Conservation (phyloP, 1,140 invertebrate genomes). For the Sycophaga agraensis region DNA sequence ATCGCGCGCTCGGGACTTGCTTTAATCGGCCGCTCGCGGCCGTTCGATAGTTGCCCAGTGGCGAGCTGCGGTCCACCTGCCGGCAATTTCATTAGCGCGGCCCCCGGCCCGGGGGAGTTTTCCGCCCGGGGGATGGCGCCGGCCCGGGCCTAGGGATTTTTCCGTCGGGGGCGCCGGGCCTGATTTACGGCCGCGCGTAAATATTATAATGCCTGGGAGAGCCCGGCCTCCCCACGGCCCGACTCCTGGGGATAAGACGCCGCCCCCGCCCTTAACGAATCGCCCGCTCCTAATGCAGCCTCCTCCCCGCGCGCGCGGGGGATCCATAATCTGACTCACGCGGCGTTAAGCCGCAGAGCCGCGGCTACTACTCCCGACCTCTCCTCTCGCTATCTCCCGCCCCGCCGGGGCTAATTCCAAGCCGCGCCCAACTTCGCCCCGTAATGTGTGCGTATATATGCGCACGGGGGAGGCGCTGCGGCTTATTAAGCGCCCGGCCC, state of each 20-base stretch:
- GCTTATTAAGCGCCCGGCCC: constrained; percentile 9
- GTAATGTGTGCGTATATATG: no score
- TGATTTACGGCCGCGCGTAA: constrained; percentile 28
- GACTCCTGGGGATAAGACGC: no score
- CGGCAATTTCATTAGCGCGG: constrained; percentile 11
- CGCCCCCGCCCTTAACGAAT: no score
- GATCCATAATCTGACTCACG: constrained; percentile 16
- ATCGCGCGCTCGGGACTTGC: constrained; percentile 1
- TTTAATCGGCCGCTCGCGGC: background rate
- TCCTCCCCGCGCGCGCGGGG: background rate
- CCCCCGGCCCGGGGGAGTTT: constrained; percentile 5
- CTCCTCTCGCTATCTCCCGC: no score
- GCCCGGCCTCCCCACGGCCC: no score
- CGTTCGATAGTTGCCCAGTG: no score
- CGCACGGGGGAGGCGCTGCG: background rate
- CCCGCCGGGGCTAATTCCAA: no score
- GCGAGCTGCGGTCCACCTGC: no score
- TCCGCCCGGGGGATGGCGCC: no score
- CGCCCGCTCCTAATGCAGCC: background rate
- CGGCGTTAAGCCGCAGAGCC: constrained; percentile 11
- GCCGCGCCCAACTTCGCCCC: no score
- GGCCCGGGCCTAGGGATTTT: no score
- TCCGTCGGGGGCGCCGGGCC: background rate
- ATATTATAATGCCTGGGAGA: constrained; percentile 27
- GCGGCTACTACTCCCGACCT: no score